Conservation (phyloP, 2,888 invertebrate species). For the Gastrophysa polygoni region DNA sequence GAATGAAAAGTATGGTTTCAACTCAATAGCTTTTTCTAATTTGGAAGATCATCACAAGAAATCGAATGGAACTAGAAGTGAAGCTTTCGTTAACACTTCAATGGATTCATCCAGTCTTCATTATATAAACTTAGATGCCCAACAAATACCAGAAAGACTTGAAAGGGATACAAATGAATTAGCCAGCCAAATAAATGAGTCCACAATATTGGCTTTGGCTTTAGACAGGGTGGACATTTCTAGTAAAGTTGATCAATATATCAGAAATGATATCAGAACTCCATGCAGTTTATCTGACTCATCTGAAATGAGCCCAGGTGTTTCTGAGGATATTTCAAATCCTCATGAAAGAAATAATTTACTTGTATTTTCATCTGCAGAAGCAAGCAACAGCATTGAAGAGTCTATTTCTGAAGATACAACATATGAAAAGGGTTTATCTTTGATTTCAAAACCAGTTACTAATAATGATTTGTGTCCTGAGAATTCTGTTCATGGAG, state of each 20-base stretch:
- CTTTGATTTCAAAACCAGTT: neutral
- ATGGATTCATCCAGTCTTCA: neutral
- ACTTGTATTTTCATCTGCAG: neutral
- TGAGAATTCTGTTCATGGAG: too few species aligned
- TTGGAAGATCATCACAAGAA: constrained; percentile 27
- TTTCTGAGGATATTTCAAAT: neutral
- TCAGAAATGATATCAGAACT: neutral
- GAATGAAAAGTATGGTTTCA: constrained; percentile 20
- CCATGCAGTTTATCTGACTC: neutral
- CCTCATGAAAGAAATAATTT: neutral
- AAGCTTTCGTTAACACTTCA: neutral
- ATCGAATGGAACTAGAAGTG: too few species aligned
- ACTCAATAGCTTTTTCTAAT: constrained; percentile 15
- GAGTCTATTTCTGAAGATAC: neutral
- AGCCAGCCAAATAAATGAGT: neutral
- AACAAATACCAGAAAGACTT: neutral
- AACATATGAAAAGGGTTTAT: neutral
- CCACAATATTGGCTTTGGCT: too few species aligned
- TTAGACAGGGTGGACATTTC: neutral
- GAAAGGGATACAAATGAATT: neutral
- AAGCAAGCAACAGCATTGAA: neutral
- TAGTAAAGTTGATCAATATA: neutral
- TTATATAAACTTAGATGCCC: neutral
- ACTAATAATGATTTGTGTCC: neutral
- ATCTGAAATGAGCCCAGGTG: neutral